Evolutionary conservation across 2,888 invertebrate genomes (phyloP), one percentile per base, ranked within the genome.

Genomic region (Iselma pallidipennis): DNA sequence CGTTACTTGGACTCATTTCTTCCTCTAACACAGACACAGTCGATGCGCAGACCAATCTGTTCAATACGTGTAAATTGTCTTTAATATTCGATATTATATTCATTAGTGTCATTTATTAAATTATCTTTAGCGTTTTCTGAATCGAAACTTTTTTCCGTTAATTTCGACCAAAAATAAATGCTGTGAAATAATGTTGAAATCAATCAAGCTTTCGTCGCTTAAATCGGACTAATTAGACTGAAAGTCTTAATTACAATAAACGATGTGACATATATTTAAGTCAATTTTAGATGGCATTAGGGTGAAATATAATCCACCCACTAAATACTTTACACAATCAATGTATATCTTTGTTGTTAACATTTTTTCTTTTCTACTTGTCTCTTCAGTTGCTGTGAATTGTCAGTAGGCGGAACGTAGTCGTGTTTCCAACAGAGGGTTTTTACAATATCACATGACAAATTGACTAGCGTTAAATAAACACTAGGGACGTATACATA

Each of bases 351-450:
- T 45, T 45, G 45, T 45, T 45, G 10, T 10, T 45, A 21, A 10
- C 9, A 5, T 42, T 42, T 42, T 9, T 42, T 16, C 9, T 10
- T 42, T 6, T 19, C 2, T 42, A 19, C 19, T 14, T 10, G 9
- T 42, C 7, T 16, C 71, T 66, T 64, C 61, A 59, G 52, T 62
- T 65, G 63, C 68, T 66, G 66, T 71, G 64, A 68, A 69, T 66
- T 67, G 68, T 63, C 68, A 67, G 71, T 72, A 70, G 76, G 76
- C 71, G 76, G 69, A 61, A 61, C 65, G 59, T 71, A 63, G 67
- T 74, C 73, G 63, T 66, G 71, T 75, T 73, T 69, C 74, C 12
- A 53, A 57, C 51, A 42, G 50, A 55, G 62, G 21, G 9, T 21
- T 45, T 59, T 59, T 31, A 53, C 26, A 26, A 37, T 63, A 60